These are phyloP conservation scores for Helicoverpa assulta DNA, from an alignment of 2,888 invertebrate genomes.

Conservation along the genomic window DNA sequence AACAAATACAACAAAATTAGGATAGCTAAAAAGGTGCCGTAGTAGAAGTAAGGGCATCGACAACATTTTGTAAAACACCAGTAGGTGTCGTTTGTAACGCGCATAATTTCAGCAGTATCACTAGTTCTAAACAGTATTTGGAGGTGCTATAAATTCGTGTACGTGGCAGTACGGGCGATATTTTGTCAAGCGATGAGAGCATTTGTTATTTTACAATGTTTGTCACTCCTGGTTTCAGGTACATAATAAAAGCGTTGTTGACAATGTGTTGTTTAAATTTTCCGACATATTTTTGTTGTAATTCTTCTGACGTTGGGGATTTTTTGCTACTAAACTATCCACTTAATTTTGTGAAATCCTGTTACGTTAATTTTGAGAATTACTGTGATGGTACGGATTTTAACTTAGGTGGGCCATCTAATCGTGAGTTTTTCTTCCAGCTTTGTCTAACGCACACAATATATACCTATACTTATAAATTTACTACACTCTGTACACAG, in stretches of 20 bases:
- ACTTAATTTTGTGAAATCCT: too few relatives aligned
- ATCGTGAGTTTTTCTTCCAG: too few relatives aligned
- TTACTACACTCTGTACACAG: too few relatives aligned
- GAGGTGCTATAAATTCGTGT: conserved; percentile 36
- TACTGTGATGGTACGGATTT: too few relatives aligned
- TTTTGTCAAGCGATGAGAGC: conserved; percentile 20
- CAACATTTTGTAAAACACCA: conserved; percentile 11
- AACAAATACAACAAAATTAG: neutral
- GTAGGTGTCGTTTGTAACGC: conserved; percentile 16
- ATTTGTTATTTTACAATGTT: conserved; percentile 30
- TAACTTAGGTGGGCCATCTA: too few relatives aligned
- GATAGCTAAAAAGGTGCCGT: neutral
- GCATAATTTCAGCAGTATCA: conserved; percentile 32
- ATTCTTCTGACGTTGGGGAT: neutral
- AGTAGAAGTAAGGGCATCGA: neutral
- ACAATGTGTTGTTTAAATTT: conserved; percentile 7
- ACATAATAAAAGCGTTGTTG: neutral
- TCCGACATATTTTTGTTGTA: neutral
- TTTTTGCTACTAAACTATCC: neutral
- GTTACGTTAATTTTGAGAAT: too few relatives aligned
- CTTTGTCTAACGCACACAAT: too few relatives aligned
- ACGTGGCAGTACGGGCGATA: conserved; percentile 15
- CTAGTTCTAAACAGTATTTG: conserved; percentile 39
- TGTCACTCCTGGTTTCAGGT: conserved; percentile 7
- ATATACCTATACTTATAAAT: too few relatives aligned